Conservation (phyloP, 2,888 invertebrate genomes). For the Lagria hirta region DNA sequence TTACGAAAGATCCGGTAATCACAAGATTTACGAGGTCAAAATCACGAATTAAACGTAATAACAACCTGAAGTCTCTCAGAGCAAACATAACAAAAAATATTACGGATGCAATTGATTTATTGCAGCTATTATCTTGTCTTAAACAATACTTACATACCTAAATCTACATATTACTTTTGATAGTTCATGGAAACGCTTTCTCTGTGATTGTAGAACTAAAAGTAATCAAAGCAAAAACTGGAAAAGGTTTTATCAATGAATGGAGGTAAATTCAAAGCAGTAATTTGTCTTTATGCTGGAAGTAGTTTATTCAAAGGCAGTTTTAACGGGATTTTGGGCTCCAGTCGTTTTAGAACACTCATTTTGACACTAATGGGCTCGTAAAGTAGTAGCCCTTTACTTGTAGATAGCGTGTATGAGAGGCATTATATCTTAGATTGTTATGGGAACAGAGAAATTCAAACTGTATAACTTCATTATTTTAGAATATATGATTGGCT, state of each 20-base stretch:
- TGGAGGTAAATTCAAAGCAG: constrained; percentile 5
- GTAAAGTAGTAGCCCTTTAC: too few relatives aligned
- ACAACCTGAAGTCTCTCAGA: constrained; percentile 8
- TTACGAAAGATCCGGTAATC: constrained; percentile 19
- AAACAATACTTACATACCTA: constrained; percentile 13
- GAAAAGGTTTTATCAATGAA: constrained; percentile 1
- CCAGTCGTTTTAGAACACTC: not conserved
- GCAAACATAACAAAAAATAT: constrained; percentile 13
- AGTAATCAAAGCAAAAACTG: constrained; percentile 3
- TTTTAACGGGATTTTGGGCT: not conserved
- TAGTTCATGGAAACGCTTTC: constrained; percentile 19
- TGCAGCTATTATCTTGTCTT: constrained; percentile 12
- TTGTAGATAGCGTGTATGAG: too few relatives aligned
- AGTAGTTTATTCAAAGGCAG: too few relatives aligned
- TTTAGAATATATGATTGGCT: too few relatives aligned
- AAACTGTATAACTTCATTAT: too few relatives aligned
- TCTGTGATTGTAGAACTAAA: not conserved
- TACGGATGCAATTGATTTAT: constrained; percentile 17
- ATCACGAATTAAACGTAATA: constrained; percentile 16
- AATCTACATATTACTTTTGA: constrained; percentile 14
- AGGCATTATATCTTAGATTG: too few relatives aligned
- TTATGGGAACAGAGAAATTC: too few relatives aligned
- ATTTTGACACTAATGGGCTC: constrained; percentile 10
- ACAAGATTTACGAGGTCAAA: constrained; percentile 17
- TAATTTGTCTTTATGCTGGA: constrained; percentile 3